Percentiles rank a stretch among this genome's conserved stretches.
Conservation (phyloP, 2,113 vertebrate species). For the Trematocara stigmaticum region DNA sequence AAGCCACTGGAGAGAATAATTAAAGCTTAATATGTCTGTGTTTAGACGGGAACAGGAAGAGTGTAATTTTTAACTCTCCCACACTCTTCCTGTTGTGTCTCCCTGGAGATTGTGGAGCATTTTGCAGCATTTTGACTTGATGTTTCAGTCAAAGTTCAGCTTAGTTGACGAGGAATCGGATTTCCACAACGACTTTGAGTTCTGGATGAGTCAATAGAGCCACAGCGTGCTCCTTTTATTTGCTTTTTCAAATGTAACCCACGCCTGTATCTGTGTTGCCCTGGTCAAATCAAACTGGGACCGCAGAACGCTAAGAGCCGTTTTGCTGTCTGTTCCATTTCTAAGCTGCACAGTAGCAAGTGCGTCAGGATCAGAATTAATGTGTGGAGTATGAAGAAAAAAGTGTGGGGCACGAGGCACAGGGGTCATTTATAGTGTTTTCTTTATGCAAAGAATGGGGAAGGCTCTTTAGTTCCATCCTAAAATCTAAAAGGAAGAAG, state of each 20-base stretch:
- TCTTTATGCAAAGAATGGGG: not conserved
- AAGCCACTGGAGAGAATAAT: slow-evolving; percentile 27
- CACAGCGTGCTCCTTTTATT: not conserved
- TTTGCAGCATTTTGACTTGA: not conserved
- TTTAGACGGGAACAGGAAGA: not conserved
- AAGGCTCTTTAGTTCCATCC: not conserved
- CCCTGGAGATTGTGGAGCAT: not conserved
- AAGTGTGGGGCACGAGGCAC: not conserved
- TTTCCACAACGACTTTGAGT: slow-evolving; percentile 1
- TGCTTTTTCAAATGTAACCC: not conserved
- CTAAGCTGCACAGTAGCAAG: not conserved
- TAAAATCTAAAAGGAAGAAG: not conserved
- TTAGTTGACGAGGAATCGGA: not conserved
- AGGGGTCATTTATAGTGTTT: not conserved
- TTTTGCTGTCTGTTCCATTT: slow-evolving; percentile 1
- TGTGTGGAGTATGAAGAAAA: not conserved
- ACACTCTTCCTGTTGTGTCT: not conserved
- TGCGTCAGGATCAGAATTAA: not conserved
- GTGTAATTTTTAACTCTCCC: not conserved
- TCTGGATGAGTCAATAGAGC: not conserved
- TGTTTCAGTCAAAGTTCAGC: not conserved
- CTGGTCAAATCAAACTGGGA: not conserved
- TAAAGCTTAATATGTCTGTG: not conserved
- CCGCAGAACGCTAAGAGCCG: not conserved
- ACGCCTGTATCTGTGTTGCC: not conserved